These are phyloP conservation scores for Dorcus hopei DNA, from an alignment of 2,888 invertebrate genomes.

Conservation along the genomic window DNA sequence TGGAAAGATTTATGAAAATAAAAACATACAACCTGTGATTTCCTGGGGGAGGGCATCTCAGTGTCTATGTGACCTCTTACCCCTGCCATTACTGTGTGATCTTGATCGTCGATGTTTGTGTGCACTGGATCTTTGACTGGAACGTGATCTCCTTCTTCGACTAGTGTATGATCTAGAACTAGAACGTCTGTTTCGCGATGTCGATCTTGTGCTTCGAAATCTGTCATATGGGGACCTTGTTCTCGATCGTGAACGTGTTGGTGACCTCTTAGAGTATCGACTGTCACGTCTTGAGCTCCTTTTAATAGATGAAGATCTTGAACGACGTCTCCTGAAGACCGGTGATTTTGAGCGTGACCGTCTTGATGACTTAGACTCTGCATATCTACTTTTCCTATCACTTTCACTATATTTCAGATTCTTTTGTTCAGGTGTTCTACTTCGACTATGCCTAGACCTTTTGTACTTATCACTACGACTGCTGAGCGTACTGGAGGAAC, in stretches of 20 bases:
- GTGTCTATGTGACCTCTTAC: slow-evolving; percentile 37
- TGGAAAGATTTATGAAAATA: slow-evolving; percentile 1
- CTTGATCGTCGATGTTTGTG: slow-evolving; percentile 28
- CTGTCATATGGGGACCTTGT: slow-evolving; percentile 20
- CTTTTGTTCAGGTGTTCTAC: slow-evolving; percentile 20
- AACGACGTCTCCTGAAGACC: slow-evolving; percentile 19
- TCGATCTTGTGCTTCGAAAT: slow-evolving; percentile 21
- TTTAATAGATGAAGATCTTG: slow-evolving; percentile 16
- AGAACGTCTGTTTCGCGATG: slow-evolving; percentile 23
- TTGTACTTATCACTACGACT: slow-evolving; percentile 24
- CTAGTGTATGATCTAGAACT: slow-evolving; percentile 23
- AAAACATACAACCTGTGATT: slow-evolving; percentile 27
- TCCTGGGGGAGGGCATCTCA: slow-evolving; percentile 24
- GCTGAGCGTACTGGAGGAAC: slow-evolving; percentile 26
- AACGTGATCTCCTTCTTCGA: slow-evolving; percentile 25
- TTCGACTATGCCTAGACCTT: slow-evolving; percentile 25
- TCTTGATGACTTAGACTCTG: slow-evolving; percentile 14
- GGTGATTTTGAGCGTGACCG: slow-evolving; percentile 23
- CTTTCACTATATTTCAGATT: slow-evolving; percentile 17
- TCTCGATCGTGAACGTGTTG: slow-evolving; percentile 22
- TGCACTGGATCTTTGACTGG: slow-evolving; percentile 28
- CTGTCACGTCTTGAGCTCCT: slow-evolving; percentile 6
- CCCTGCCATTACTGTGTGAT: slow-evolving; percentile 33
- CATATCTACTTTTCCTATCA: slow-evolving; percentile 18
- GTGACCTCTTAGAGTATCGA: slow-evolving; percentile 15